phyloP scores from a whole-genome alignment of 2,113 vertebrate species.

The Rhipidura dahli region DNA sequence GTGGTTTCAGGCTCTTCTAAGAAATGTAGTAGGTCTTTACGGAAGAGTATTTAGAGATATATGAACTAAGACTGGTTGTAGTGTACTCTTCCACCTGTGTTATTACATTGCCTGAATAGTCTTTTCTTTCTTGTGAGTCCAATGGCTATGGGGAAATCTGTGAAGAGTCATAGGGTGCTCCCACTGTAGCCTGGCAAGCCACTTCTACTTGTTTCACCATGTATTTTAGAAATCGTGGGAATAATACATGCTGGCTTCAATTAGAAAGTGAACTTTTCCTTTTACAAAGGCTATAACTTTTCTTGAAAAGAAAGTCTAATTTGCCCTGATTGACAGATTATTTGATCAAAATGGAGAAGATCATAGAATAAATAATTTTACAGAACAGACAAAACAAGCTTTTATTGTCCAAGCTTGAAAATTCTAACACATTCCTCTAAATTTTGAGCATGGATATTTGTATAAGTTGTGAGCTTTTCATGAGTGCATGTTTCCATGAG shows the following conservation, averaged over 20 bases:
- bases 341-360: background rate
- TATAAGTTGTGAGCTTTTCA: background rate
- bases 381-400: background rate
- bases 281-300: background rate
- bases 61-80: background rate
- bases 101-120: background rate
- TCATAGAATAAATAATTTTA: background rate
- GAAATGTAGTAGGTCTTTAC: background rate
- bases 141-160: background rate
- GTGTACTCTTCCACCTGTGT: background rate
- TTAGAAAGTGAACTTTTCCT: background rate
- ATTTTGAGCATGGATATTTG: background rate
- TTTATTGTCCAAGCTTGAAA: background rate
- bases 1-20: background rate
- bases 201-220: background rate
- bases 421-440: background rate
- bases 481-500: rapidly evolving
- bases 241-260: background rate
- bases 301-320: background rate
- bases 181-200: background rate
- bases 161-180: background rate
- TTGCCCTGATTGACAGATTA: background rate
- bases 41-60: background rate
- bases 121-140: background rate
- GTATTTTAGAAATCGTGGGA: background rate